Evolutionary conservation across 2,888 invertebrate species (phyloP).

Genomic region (Pyrocoelia pectoralis): DNA sequence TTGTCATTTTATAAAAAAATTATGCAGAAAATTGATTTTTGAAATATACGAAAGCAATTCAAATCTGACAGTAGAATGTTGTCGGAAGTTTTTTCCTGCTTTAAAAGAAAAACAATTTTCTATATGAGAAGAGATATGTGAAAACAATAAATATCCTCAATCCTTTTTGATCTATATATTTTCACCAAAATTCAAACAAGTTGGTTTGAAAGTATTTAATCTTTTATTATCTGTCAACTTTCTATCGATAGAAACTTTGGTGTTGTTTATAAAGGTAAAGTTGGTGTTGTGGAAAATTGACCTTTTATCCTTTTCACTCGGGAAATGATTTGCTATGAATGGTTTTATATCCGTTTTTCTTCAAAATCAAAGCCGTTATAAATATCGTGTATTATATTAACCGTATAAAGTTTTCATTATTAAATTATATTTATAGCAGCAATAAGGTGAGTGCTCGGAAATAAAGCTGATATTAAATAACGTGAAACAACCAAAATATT

Average conservation of each 20-base stretch:
- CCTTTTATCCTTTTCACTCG: neutral
- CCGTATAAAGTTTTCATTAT: too few species aligned
- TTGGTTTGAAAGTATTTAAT: neutral
- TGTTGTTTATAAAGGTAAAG: neutral
- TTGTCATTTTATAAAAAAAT: conserved; percentile 1
- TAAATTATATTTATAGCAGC: too few species aligned
- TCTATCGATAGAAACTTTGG: neutral
- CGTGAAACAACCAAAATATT: too few species aligned
- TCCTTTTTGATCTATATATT: neutral
- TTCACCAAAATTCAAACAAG: neutral
- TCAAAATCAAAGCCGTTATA: neutral
- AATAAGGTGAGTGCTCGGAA: too few species aligned
- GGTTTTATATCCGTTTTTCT: neutral
- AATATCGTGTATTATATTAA: too few species aligned
- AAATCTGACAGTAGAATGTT: neutral
- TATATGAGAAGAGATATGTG: neutral
- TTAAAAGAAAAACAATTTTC: conserved; percentile 1
- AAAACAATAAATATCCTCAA: neutral
- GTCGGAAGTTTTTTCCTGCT: neutral
- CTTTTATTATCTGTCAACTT: neutral
- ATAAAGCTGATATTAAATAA: too few species aligned
- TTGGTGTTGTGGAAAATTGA: neutral
- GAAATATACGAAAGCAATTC: neutral
- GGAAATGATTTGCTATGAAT: neutral
- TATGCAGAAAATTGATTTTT: neutral